Evolutionary conservation across 2,797 vertebrate genomes (phyloP).

Genomic region (Anniella stebbinsi): DNA sequence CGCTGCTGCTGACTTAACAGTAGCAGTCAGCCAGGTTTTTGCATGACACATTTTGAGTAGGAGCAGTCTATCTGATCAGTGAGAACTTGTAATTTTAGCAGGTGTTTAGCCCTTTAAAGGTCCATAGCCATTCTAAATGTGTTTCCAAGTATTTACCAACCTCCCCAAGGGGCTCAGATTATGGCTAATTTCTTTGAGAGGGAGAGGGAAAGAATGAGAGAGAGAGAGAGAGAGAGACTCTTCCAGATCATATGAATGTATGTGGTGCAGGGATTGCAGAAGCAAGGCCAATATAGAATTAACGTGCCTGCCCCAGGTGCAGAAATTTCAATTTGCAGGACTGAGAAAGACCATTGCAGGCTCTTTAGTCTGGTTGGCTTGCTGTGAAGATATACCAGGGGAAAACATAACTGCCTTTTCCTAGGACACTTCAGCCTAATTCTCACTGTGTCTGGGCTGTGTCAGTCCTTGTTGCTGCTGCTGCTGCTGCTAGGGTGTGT

Average conservation of each 20-base stretch:
- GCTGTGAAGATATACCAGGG: neutral
- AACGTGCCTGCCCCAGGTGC: neutral
- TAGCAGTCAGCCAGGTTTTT: neutral
- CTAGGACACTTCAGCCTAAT: neutral
- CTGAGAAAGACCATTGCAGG: neutral
- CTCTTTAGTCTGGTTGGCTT: neutral
- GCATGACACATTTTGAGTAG: neutral
- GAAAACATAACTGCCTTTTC: neutral
- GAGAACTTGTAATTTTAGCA: neutral
- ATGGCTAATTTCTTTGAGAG: neutral
- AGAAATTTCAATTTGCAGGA: neutral
- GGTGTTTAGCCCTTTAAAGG: neutral
- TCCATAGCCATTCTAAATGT: neutral
- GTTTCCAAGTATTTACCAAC: neutral
- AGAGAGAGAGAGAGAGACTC: neutral
- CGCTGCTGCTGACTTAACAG: neutral
- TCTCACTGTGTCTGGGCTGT: neutral
- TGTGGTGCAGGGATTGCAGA: neutral
- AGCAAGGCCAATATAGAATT: neutral
- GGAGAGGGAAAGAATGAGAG: neutral
- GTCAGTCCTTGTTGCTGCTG: no score
- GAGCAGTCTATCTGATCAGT: neutral
- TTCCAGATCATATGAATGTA: neutral
- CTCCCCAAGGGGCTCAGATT: neutral
- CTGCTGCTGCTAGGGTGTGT: no score